Base-by-base conservation (phyloP, 2,888 invertebrate genomes). In the Lepidochitona cinerea region DNA sequence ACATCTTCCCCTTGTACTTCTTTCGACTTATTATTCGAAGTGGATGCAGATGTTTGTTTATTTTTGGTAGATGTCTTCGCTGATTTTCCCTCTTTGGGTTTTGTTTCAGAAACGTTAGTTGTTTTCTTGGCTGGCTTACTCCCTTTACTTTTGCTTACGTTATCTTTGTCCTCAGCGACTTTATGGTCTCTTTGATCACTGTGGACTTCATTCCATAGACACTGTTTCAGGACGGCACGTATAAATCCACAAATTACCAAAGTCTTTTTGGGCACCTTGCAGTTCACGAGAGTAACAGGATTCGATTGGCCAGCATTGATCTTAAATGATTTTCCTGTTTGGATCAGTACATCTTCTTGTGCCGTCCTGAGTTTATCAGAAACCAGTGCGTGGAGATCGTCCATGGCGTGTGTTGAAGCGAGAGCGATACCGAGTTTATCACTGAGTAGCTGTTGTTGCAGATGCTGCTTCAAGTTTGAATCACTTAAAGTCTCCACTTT, bases 401-500 rank as follows among this genome's bases (percentile, higher is more conserved):
- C 65, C 41, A 75, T 67, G 41, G 79, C 72, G 53, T 73, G 74
- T 65, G 52, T 73, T 74, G 53, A 80, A 18, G 32, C 66, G 41
- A 70, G 68, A 26, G 65, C 37, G 5, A 70, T 37, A n/a, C 74
- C 75, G n/a, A 77, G 26, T 26, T 72, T 68, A 2, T 68, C 37
- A 36, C 72, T 75, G 7, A 73, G 70, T 3, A 75, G 68, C 6
- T 74, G 59, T 14, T 81, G 78, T 72, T 84, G 80, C 41, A 80
- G 71, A 23, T 73, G 77, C 7, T 81, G 80, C 75, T 81, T 78
- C 7, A 77, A 54, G 69, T 80, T 83, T 71, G 85, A 80, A 32
- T 83, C 80, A 0, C 80, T 73, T 0, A 87, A 73, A 23, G 81
- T 79, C 54, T 85, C 80, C 23, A 87, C 77, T 37, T 83, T 79